These are phyloP conservation scores for Rhea pennata DNA, from an alignment of 2,113 vertebrate genomes.

Conservation along the genomic window DNA sequence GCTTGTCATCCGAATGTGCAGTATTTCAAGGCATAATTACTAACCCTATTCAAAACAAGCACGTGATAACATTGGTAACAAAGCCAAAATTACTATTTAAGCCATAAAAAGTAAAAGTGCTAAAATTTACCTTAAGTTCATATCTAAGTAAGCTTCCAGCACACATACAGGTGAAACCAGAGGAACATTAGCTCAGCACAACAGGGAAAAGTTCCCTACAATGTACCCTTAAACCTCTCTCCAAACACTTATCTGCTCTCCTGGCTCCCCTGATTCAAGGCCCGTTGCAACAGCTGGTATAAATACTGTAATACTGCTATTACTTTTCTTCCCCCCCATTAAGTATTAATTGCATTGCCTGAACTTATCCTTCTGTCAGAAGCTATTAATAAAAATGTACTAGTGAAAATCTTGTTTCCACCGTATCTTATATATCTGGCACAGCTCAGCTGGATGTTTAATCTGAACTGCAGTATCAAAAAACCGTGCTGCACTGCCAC, in stretches of 20 bases:
- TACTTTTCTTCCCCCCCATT: neutral
- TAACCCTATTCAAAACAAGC: neutral
- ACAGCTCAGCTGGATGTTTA: neutral
- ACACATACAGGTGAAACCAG: neutral
- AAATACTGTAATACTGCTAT: neutral
- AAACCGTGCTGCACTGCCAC: neutral
- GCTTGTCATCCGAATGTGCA: neutral
- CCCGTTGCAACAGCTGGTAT: neutral
- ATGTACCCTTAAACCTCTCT: neutral
- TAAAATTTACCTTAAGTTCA: neutral
- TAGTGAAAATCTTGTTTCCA: slow-evolving; percentile 1
- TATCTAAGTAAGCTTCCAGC: neutral
- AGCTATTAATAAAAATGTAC: neutral
- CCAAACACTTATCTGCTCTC: neutral
- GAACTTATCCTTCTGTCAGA: slow-evolving; percentile 34
- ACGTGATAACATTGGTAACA: neutral
- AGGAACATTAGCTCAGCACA: neutral
- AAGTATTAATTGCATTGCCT: neutral
- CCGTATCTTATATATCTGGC: neutral
- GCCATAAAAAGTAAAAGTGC: neutral
- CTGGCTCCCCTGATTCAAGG: neutral
- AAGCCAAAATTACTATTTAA: neutral
- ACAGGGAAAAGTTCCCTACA: neutral
- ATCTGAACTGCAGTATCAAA: neutral
- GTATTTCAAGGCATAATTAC: neutral